A percentile compares a stretch with the other conserved stretches of the same genome.
phyloP scores from a whole-genome alignment of 2,113 vertebrate species.

The Guaruba guarouba region DNA sequence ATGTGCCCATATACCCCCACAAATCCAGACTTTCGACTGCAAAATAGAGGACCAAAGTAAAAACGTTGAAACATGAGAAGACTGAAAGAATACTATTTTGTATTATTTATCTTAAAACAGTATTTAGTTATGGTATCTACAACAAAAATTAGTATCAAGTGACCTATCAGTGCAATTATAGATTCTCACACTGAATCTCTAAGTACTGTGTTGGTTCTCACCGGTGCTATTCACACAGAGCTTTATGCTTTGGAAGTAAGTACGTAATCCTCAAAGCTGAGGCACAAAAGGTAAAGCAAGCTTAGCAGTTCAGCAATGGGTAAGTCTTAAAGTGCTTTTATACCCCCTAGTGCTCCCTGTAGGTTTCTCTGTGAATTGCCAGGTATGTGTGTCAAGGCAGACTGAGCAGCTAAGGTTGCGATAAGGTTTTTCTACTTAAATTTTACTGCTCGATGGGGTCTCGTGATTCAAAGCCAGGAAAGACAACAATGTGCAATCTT shows the following conservation, averaged over 20 bases:
- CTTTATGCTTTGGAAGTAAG: neutral
- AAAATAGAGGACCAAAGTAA: neutral
- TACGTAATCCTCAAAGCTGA: neutral
- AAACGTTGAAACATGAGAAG: neutral
- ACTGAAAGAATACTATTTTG: neutral
- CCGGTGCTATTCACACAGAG: neutral
- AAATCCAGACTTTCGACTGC: neutral
- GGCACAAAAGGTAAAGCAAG: neutral
- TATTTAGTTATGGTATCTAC: neutral
- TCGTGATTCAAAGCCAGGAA: neutral
- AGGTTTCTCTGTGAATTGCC: neutral
- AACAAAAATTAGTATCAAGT: neutral
- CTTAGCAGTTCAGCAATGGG: neutral
- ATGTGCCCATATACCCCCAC: neutral
- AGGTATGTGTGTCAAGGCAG: neutral
- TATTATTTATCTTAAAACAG: neutral
- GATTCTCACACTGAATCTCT: neutral
- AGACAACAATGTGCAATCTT: neutral
- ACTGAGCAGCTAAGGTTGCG: neutral
- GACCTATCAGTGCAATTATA: neutral
- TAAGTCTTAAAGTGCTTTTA: neutral
- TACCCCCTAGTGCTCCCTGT: constrained; percentile 10
- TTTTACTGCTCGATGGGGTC: neutral
- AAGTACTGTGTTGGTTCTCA: neutral
- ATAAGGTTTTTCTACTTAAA: neutral